Evolutionary conservation across 1,140 invertebrate genomes (phyloP).

Genomic region (Planococcus citri): DNA sequence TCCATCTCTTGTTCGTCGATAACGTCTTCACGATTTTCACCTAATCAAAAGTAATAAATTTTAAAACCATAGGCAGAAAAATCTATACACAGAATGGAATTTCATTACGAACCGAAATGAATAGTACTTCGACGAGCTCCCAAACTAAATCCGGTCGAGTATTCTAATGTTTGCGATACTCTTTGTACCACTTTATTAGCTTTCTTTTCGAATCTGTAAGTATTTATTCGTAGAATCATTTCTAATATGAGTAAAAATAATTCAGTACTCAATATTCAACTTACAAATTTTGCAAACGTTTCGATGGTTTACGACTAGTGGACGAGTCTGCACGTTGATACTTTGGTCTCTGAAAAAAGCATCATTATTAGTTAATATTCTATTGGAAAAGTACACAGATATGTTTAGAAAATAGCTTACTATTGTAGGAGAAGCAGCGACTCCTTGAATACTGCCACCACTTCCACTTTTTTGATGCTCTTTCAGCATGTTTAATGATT

Average conservation of each 20-base stretch:
- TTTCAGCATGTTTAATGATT: conserved; percentile 60
- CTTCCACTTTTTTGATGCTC: conserved; percentile 69
- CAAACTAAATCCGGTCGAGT: conserved; percentile 53
- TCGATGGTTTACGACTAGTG: conserved; percentile 39
- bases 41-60: not conserved
- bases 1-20: conserved; percentile 75
- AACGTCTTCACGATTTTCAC: conserved; percentile 44
- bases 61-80: not conserved
- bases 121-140: conserved; percentile 38
- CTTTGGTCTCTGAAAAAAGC: conserved; percentile 37
- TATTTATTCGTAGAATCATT: not conserved
- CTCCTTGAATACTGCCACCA: conserved; percentile 25
- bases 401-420: no score
- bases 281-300: conserved; percentile 48
- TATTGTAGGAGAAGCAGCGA: conserved; percentile 30
- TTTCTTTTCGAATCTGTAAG: conserved; percentile 51
- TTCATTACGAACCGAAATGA: conserved; percentile 24
- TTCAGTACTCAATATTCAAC: conserved; percentile 28
- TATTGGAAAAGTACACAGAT: no score
- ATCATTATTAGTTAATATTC: no score
- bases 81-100: not conserved
- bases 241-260: not conserved
- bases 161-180: conserved; percentile 65
- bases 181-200: conserved; percentile 74
- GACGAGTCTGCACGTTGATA: conserved; percentile 41